These are phyloP conservation scores for Montifringilla adamsi DNA, from an alignment of 2,113 vertebrate species.

Conservation along the genomic window DNA sequence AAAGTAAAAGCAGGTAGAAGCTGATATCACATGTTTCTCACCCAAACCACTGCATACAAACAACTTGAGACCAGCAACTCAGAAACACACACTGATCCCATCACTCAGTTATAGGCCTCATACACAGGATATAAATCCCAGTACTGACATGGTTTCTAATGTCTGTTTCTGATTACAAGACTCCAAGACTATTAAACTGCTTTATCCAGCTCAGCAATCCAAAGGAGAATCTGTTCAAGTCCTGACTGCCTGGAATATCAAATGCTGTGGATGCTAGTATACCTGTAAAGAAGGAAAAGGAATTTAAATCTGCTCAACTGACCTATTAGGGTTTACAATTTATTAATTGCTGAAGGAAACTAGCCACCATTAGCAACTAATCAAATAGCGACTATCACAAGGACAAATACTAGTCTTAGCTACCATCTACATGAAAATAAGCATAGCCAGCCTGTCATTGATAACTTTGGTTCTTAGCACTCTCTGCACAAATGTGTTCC, in stretches of 20 bases:
- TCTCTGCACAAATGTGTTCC: neutral
- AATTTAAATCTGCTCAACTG: neutral
- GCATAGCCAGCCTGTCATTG: neutral
- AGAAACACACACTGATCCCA: neutral
- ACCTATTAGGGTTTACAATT: neutral
- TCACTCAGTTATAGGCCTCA: neutral
- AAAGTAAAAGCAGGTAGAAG: neutral
- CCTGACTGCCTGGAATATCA: neutral
- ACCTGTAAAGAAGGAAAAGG: neutral
- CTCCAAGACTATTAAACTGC: neutral
- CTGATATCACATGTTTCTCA: neutral
- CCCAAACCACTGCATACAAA: neutral
- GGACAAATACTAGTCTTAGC: neutral
- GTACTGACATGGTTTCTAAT: neutral
- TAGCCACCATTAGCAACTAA: neutral
- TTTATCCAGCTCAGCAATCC: neutral
- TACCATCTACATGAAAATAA: neutral
- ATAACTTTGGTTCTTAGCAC: neutral
- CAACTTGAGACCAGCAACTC: neutral
- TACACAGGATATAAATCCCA: neutral
- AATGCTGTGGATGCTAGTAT: neutral
- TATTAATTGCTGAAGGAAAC: neutral
- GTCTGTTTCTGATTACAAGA: neutral
- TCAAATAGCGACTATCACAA: neutral
- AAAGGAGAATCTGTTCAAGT: neutral